A percentile compares a stretch with the other conserved stretches of the same genome.
Conservation (phyloP, 2,888 invertebrate species). For the Nymphalis c-album region DNA sequence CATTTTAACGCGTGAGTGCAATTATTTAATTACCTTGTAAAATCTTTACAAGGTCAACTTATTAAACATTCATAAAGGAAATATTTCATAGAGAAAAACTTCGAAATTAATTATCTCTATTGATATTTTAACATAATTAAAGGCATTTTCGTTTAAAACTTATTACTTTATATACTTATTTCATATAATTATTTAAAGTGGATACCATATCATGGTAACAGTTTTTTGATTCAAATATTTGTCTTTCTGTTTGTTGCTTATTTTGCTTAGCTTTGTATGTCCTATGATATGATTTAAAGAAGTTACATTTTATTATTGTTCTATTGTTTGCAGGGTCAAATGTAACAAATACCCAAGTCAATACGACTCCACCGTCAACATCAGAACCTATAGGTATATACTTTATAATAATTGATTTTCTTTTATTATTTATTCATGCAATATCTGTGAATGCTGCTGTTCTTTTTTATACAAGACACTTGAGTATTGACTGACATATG, state of each 20-base stretch:
- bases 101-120: no score
- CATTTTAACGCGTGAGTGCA: conserved; percentile 61
- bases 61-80: not conserved
- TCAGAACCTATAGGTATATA: conserved; percentile 51
- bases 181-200: no score
- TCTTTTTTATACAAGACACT: no score
- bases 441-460: no score
- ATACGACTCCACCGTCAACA: conserved; percentile 42
- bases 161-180: no score
- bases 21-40: not conserved
- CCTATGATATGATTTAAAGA: conserved; percentile 26
- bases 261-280: not conserved
- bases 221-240: not conserved
- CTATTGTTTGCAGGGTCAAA: conserved; percentile 49
- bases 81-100: not conserved
- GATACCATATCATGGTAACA: no score
- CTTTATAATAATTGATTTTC: conserved; percentile 2
- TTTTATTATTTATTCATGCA: not conserved
- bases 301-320: not conserved
- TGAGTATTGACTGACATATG: not conserved
- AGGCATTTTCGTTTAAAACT: no score
- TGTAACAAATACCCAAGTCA: conserved; percentile 48
- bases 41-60: not conserved
- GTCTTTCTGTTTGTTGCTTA: not conserved
- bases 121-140: no score